Base-by-base conservation (phyloP, 2,888 invertebrate species). In the Habrosyne pyritoides region DNA sequence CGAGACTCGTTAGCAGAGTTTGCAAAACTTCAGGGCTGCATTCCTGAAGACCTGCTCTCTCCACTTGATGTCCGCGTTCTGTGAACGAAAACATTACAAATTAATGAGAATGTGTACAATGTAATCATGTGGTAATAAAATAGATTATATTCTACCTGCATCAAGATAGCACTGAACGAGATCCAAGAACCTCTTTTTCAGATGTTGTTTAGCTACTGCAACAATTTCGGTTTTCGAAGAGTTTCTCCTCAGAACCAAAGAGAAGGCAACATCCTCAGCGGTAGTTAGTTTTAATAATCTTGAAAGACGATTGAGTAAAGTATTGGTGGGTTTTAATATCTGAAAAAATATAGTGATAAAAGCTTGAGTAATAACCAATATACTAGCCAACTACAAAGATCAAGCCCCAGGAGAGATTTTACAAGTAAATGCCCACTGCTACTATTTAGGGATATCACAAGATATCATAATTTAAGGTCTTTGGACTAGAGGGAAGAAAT, bases 261-360 rank as follows among this genome's bases (percentile, higher is more conserved):
- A 97, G 88, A 98, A 96, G 53, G 97, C 96, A 78, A 98, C 97
- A 94, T 99, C 98, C 91, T 98, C 97, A 50, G 98, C 96, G 73
- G 97, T 95, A 61, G 96, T 96, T 78, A 98, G 94, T 84, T 96
- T 96, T 78, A 98, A 94, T 77, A 97, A 94, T 93, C 97, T 96
- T 87, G 96, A 96, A 75, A 99, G 94, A 82, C 97, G 96, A 79
- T 94, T 94, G 84, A 98, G 95, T 83, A 98, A 94, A 84, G 97
- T 96, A 72, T 95, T 93, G 71, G 96, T 94, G 70, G 97, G 95
- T 89, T 96, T 96, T 74, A 97, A 91, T 76, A 94, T 95, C 98
- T 98, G 93, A 68, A 90, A 90, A 59, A 75, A 75, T 59, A 66
- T 53, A 59, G 56, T 57, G 55, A 66, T 66, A 47, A 65, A 60